Base-by-base conservation (phyloP, 2,797 vertebrate genomes). In the Falco columbarius region DNA sequence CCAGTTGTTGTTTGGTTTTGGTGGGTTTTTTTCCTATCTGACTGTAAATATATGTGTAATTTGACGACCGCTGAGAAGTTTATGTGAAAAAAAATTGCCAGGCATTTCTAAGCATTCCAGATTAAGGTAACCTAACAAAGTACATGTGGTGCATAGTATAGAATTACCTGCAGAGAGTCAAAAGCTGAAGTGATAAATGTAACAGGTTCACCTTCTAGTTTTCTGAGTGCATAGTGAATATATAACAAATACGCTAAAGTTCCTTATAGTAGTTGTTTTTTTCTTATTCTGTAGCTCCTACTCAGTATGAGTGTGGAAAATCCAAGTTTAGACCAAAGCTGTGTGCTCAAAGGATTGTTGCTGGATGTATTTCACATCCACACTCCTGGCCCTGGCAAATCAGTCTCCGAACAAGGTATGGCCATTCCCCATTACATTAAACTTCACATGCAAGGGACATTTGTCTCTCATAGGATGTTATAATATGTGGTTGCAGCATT, bases 381-480 rank as follows among this genome's bases (percentile, higher is more conserved):
- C 93, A 99, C 89, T 99, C 99, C 5, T 99, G 99, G 99, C 99
- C 99, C 42, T 99, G 99, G 99, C 99, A 99, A 85, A 98, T 99
- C 98, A 99, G 99, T 90, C 98, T 99, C 16, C 97, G 99, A 32
- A 99, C 98, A 77, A 98, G 68, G 99, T 99, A 97, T 95, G 30
- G 12, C 9, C n/a, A 29, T 52, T 71, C 49, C 26, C 14, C 26
- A 10, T 46, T 51, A 19, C 23, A 23, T 40, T 52, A 73, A 34
- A 75, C 14, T 82, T 67, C 7, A 34, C 29, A 47, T 40, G 29
- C 42, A 51, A n/a, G 19, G 18, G 55, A 66, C 14, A 10, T 8
- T 59, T 24, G 32, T 40, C 24, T 87, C n/a, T 71, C 18, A 7
- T 4, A 29, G 27, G 23, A 12, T n/a, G 5, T 34, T 91, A 24